These are phyloP conservation scores for Pristiophorus japonicus DNA, from an alignment of 2,113 vertebrate genomes.

Conservation along the genomic window DNA sequence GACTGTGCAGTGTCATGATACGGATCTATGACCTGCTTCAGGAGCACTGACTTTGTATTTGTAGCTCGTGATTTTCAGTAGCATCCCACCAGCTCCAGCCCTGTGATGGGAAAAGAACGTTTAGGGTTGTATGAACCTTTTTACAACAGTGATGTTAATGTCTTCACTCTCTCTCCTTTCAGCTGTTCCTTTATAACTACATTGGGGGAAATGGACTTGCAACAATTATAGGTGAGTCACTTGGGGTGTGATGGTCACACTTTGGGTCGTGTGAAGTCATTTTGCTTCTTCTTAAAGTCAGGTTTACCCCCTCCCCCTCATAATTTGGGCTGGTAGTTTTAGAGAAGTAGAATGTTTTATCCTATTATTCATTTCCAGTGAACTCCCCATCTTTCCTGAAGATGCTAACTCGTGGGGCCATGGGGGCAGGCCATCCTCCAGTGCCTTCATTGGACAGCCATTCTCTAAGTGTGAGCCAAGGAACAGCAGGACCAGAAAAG, in stretches of 20 bases:
- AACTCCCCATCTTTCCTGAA: not conserved
- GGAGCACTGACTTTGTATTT: not conserved
- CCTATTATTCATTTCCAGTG: not conserved
- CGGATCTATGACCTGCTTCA: not conserved
- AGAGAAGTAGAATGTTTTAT: not conserved
- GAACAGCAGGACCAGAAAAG: too few relatives aligned
- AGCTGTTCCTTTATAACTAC: conserved; percentile 86
- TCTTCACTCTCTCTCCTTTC: conserved; percentile 40
- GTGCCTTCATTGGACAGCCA: too few relatives aligned
- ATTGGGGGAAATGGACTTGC: conserved; percentile 71
- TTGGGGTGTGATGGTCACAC: not conserved
- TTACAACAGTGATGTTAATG: not conserved
- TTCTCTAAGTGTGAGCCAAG: too few relatives aligned
- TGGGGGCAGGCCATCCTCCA: too few relatives aligned
- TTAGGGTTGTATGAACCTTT: not conserved
- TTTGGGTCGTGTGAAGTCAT: not conserved
- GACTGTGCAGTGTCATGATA: not conserved
- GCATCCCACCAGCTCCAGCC: not conserved
- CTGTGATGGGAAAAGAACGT: not conserved
- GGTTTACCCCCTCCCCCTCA: too few relatives aligned
- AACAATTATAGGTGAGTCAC: conserved; percentile 69
- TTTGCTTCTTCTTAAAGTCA: not conserved
- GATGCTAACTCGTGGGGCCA: not conserved
- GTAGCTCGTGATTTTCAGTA: not conserved
- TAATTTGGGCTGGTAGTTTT: not conserved